Percentiles rank a stretch among this genome's conserved stretches.
Evolutionary conservation across 2,797 vertebrate genomes (phyloP).

Genomic region (Falco novaeseelandiae): DNA sequence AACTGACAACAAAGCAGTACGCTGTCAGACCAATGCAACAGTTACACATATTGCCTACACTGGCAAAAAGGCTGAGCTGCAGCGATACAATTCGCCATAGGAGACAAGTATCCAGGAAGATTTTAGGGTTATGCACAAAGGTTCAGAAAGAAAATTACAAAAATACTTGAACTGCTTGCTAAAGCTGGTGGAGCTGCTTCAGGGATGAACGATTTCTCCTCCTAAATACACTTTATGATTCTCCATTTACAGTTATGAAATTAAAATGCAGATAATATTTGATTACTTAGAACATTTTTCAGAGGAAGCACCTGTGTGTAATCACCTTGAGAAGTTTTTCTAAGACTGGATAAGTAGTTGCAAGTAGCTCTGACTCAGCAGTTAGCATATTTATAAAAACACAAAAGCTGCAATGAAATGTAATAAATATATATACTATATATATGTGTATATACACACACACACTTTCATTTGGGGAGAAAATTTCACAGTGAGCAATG

Average conservation of each 20-base stretch:
- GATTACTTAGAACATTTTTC: neutral
- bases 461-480: neutral
- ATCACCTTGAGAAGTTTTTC: neutral
- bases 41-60: neutral
- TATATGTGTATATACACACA: no score
- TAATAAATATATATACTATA: neutral
- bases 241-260: neutral
- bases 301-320: neutral
- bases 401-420: neutral
- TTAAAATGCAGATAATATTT: neutral
- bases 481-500: neutral
- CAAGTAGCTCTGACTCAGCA: neutral
- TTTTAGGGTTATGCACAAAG: neutral
- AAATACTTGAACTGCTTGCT: neutral
- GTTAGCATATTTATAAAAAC: neutral
- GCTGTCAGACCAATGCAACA: neutral
- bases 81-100: rapidly evolving
- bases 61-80: neutral
- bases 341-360: neutral
- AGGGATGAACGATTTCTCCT: neutral
- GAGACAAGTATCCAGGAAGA: neutral
- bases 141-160: neutral
- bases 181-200: neutral
- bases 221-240: neutral
- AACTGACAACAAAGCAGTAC: neutral